phyloP scores from a whole-genome alignment of 2,797 vertebrate genomes.

The Chelonia mydas region DNA sequence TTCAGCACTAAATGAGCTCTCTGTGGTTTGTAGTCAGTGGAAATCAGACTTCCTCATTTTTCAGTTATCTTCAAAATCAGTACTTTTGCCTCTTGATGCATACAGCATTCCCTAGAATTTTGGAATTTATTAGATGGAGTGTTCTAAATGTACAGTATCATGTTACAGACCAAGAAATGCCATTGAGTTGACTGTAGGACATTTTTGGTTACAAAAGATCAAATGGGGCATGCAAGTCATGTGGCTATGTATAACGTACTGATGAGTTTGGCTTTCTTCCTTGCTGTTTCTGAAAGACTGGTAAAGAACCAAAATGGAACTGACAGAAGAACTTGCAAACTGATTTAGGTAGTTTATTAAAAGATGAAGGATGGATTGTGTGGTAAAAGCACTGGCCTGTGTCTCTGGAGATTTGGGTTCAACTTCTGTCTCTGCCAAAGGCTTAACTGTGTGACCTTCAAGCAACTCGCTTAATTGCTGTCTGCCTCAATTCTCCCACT shows the following conservation, averaged over 20 bases:
- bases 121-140: not conserved
- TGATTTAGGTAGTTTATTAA: fast-evolving
- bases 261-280: not conserved
- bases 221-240: not conserved
- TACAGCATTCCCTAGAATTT: not conserved
- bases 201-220: not conserved
- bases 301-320: not conserved
- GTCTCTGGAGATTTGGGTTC: not conserved
- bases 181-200: not conserved
- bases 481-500: not conserved
- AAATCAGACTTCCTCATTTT: not conserved
- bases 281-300: not conserved
- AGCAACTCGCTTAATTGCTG: not conserved
- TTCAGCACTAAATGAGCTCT: not conserved
- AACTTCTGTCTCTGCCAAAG: not conserved
- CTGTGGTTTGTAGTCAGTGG: not conserved
- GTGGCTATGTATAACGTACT: not conserved
- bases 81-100: not conserved
- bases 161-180: not conserved
- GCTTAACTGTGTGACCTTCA: not conserved
- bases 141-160: not conserved
- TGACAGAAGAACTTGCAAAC: not conserved
- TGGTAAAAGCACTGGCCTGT: not conserved
- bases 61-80: too few species aligned
- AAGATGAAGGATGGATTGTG: not conserved